phyloP scores from a whole-genome alignment of 2,113 vertebrate species.

The Nerophis ophidion region DNA sequence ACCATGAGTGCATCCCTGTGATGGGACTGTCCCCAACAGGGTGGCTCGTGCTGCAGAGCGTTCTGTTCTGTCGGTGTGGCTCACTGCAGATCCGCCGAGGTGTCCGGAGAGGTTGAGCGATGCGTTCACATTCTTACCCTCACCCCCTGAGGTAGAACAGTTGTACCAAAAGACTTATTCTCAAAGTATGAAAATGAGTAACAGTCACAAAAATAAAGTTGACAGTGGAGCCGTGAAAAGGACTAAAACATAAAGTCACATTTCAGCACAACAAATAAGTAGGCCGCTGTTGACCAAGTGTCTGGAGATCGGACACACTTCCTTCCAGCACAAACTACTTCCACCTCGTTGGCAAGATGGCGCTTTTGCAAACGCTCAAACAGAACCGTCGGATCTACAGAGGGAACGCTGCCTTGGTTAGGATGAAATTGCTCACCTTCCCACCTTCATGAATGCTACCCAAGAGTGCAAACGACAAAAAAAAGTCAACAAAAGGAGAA shows the following conservation, averaged over 20 bases:
- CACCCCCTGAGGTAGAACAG: slow-evolving; percentile 73
- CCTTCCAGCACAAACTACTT: slow-evolving; percentile 46
- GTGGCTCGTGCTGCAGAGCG: slow-evolving; percentile 30
- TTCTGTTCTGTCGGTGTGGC: slow-evolving; percentile 40
- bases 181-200: slow-evolving; percentile 69
- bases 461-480: slow-evolving; percentile 53
- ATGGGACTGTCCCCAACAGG: slow-evolving; percentile 29
- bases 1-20: slow-evolving; percentile 49
- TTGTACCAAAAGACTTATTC: slow-evolving; percentile 72
- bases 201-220: slow-evolving; percentile 73
- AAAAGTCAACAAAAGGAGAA: slow-evolving; percentile 30
- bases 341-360: slow-evolving; percentile 57
- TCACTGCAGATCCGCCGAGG: slow-evolving; percentile 43
- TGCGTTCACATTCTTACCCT: slow-evolving; percentile 55
- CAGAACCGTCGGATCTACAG: slow-evolving; percentile 44
- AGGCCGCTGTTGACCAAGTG: slow-evolving; percentile 36
- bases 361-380: slow-evolving; percentile 51
- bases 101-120: slow-evolving; percentile 40
- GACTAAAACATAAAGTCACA: slow-evolving; percentile 46
- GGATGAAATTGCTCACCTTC: slow-evolving; percentile 32
- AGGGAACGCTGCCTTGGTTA: slow-evolving; percentile 11
- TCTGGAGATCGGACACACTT: slow-evolving; percentile 54
- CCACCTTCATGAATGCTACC: slow-evolving; percentile 34
- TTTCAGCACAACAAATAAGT: slow-evolving; percentile 58
- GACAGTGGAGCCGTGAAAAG: slow-evolving; percentile 48